These are phyloP conservation scores for Nasonovia ribisnigri DNA, from an alignment of 2,888 invertebrate species.

Conservation along the genomic window DNA sequence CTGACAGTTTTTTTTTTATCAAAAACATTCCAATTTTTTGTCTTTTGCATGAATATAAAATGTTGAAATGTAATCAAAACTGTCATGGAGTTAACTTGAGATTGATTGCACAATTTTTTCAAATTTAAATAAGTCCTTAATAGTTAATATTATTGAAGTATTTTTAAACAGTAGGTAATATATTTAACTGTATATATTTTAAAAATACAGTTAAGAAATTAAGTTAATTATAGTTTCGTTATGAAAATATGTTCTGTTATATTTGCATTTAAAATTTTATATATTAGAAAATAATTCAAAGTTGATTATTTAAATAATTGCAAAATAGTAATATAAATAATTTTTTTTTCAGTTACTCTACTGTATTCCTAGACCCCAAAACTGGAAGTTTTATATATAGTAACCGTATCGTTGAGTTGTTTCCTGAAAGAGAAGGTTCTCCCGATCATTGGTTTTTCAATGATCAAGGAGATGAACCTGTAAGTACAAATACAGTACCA, in stretches of 20 bases:
- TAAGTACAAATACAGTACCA: slow-evolving; percentile 29
- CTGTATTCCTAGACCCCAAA: slow-evolving; percentile 73
- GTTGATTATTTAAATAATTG: neutral
- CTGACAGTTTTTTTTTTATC: neutral
- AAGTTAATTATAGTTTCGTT: neutral
- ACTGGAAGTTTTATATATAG: slow-evolving; percentile 73
- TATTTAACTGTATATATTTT: neutral
- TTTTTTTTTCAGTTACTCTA: slow-evolving; percentile 71
- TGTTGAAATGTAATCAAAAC: neutral
- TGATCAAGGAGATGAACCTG: slow-evolving; percentile 68
- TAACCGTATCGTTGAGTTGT: slow-evolving; percentile 70
- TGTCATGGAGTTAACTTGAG: neutral
- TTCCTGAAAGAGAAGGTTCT: slow-evolving; percentile 67
- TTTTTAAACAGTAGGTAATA: neutral
- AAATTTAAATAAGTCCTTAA: neutral
- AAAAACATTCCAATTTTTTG: neutral
- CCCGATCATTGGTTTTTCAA: slow-evolving; percentile 69
- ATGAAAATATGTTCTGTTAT: neutral
- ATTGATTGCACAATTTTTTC: neutral
- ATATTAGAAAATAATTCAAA: neutral
- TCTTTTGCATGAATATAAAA: neutral
- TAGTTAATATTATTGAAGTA: neutral
- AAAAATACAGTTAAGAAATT: neutral
- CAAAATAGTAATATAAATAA: neutral
- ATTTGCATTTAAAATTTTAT: neutral